Conservation (phyloP, 2,113 vertebrate species). For the Stigmatopora nigra region DNA sequence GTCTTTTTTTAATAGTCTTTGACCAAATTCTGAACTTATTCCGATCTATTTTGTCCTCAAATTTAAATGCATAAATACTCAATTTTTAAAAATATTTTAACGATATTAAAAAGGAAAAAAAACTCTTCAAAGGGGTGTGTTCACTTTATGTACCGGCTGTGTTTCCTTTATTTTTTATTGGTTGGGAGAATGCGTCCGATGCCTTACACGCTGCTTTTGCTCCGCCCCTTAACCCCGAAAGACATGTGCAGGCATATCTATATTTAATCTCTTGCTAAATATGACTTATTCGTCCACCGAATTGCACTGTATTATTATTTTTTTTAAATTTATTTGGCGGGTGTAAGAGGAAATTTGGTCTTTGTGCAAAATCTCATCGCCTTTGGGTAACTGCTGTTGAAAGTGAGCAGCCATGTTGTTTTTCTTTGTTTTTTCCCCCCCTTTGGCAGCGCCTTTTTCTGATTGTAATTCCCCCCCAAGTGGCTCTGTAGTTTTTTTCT, state of each 20-base stretch:
- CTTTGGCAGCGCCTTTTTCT: conserved; percentile 53
- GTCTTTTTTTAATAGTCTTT: too few relatives aligned
- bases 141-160: background rate
- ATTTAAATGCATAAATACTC: too few relatives aligned
- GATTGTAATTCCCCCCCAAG: conserved; percentile 57
- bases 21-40: too few relatives aligned
- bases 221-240: conserved; percentile 25
- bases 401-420: conserved; percentile 43
- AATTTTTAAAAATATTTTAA: too few relatives aligned
- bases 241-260: conserved; percentile 43
- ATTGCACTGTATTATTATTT: conserved; percentile 26
- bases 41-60: too few relatives aligned
- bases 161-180: background rate
- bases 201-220: conserved; percentile 56
- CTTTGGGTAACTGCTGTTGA: background rate
- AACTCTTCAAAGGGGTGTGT: background rate
- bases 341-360: conserved; percentile 18
- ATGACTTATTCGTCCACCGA: conserved; percentile 32
- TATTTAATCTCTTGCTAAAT: conserved; percentile 25
- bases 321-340: conserved; percentile 6
- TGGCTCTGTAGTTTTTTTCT: conserved; percentile 59
- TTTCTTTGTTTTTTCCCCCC: conserved; percentile 15
- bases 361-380: conserved; percentile 2
- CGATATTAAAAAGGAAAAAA: background rate
- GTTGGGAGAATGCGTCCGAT: conserved; percentile 43